Evolutionary conservation across 2,888 invertebrate genomes (phyloP).

Genomic region (Zonitis immaculata): DNA sequence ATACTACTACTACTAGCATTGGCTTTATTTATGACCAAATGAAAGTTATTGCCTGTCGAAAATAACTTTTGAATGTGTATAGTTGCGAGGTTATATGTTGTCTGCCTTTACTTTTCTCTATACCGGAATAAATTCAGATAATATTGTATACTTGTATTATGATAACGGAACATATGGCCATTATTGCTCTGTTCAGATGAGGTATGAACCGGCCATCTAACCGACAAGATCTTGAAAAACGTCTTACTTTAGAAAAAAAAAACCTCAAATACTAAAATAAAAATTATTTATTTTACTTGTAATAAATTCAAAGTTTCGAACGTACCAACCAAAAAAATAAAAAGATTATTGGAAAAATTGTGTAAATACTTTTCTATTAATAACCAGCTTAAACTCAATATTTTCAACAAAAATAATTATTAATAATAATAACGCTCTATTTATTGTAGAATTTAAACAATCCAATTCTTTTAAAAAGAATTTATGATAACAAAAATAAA

Average conservation of each 20-base stretch:
- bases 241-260: slow-evolving; percentile 16
- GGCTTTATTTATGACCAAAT: slow-evolving; percentile 38
- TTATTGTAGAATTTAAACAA: no score
- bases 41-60: slow-evolving; percentile 38
- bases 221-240: slow-evolving; percentile 21
- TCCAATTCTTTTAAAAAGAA: no score
- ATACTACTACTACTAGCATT: slow-evolving; percentile 14
- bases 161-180: slow-evolving; percentile 41
- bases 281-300: no score
- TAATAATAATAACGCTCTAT: no score
- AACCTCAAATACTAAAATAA: no score
- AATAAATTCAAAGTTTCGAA: no score
- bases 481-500: no score
- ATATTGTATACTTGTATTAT: slow-evolving; percentile 38
- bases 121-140: slow-evolving; percentile 38
- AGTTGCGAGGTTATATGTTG: neutral
- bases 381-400: slow-evolving; percentile 1
- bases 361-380: neutral
- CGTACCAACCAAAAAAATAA: no score
- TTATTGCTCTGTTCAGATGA: slow-evolving; percentile 33
- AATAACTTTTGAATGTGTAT: slow-evolving; percentile 24
- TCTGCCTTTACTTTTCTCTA: slow-evolving; percentile 11
- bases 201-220: slow-evolving; percentile 21
- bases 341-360: neutral
- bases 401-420: neutral